Base-by-base conservation (phyloP, 2,113 vertebrate genomes). In the Ranitomeya imitator region DNA sequence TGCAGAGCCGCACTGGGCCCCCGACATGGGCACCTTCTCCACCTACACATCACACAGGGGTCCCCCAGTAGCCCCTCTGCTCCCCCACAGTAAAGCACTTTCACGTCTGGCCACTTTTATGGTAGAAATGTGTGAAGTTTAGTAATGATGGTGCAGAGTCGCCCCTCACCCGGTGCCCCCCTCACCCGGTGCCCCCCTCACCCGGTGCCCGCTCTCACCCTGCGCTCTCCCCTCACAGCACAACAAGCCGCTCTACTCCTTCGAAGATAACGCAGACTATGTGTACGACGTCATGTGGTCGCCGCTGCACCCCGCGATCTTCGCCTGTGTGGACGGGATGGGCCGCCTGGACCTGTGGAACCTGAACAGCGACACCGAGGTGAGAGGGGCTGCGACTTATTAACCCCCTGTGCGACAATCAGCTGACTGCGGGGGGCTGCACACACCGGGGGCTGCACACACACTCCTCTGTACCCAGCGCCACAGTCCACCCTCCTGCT, bases 231-330 rank as follows among this genome's bases (percentile, higher is more conserved):
- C 92, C 88, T 93, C 91, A 83, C 96, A 99, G 98, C 97, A 99
- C 95, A 99, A 98, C 96, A 98, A 97, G 95, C 97, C 97, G 91
- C 97, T 99, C 91, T 99, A 97, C 96, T 99, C 98, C 90, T 99
- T 99, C 94, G 98, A 99, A 96, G 98, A 99, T 95, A 99, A 98
- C 88, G 97, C 97, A 1, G 98, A 99, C 96, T 99, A 99, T 89
- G 97, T 99, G 91, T 99, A 98, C 92, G 97, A 99, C 81, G 98
- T 98, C 96, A 98, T 97, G 97, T 98, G 98, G 97, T 99, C 98
- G 55, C 98, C 98, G 0, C 96, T 96, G 92, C 97, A 98, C 92
- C 97, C 98, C 54, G 97, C 97, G 37, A 93, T 97, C 90, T 98
- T 98, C 54, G 98, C 98, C 91, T 97, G 97, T 87, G 98, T 99